Conservation (phyloP, 2,113 vertebrate genomes). For the Lanius collurio region DNA sequence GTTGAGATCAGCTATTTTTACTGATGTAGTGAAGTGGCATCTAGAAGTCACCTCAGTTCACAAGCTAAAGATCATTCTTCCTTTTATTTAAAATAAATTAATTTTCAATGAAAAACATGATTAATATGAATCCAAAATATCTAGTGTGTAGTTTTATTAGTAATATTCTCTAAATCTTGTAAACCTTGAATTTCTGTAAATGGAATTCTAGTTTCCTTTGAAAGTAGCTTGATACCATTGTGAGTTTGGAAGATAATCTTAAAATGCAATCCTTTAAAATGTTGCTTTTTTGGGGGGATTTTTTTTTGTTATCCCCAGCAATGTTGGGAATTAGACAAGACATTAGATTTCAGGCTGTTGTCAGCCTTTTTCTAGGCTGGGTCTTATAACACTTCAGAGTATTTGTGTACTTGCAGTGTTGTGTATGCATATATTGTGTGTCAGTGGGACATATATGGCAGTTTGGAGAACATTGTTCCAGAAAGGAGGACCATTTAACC, state of each 20-base stretch:
- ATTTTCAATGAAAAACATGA: not conserved
- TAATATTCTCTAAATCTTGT: not conserved
- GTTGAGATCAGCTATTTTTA: not conserved
- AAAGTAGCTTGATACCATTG: not conserved
- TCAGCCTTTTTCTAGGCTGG: not conserved
- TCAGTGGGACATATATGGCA: not conserved
- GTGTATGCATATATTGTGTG: rapidly evolving
- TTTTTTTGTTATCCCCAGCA: not conserved
- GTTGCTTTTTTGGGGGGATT: rapidly evolving
- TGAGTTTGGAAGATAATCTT: not conserved
- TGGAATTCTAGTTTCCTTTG: not conserved
- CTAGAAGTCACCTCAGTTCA: not conserved
- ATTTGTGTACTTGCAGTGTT: not conserved
- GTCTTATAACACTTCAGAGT: rapidly evolving
- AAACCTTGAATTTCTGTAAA: not conserved
- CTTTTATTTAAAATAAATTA: not conserved
- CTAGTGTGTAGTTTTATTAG: not conserved
- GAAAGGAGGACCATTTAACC: not conserved
- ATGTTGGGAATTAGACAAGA: not conserved
- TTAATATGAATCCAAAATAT: not conserved
- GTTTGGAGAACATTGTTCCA: not conserved
- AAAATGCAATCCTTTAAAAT: not conserved
- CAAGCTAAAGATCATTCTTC: not conserved
- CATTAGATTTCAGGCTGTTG: not conserved
- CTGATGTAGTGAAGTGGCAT: not conserved